phyloP scores from a whole-genome alignment of 2,888 invertebrate genomes.

The Dicyrtoma fusca region DNA sequence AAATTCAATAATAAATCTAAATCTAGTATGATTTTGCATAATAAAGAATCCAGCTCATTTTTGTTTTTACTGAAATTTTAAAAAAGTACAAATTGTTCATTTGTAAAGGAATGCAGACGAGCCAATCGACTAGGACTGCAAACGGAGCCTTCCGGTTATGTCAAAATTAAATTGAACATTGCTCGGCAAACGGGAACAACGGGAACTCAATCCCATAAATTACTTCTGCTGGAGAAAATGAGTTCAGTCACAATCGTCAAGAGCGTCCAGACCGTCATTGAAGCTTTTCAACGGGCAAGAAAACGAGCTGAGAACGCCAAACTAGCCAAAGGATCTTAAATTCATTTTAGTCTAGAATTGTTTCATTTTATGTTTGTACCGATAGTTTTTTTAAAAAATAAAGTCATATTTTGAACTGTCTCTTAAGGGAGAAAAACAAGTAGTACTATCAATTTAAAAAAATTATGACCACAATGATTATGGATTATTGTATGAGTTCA shows the following conservation, averaged over 20 bases:
- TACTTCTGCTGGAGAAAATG: slow-evolving; percentile 53
- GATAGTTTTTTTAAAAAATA: too few relatives aligned
- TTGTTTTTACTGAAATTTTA: too few relatives aligned
- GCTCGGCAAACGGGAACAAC: slow-evolving; percentile 45
- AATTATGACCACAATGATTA: too few relatives aligned
- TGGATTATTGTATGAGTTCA: too few relatives aligned
- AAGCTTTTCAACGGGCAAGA: slow-evolving; percentile 54
- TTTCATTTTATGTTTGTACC: too few relatives aligned
- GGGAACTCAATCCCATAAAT: slow-evolving; percentile 26
- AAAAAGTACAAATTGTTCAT: not conserved
- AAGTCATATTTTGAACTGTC: too few relatives aligned
- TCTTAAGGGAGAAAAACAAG: too few relatives aligned
- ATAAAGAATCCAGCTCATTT: too few relatives aligned
- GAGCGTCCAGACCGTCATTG: slow-evolving; percentile 55
- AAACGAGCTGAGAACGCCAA: slow-evolving; percentile 48
- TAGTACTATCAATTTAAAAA: too few relatives aligned
- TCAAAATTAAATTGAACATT: slow-evolving; percentile 47
- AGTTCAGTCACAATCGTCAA: slow-evolving; percentile 52
- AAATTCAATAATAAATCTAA: too few relatives aligned
- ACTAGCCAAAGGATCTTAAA: slow-evolving; percentile 9
- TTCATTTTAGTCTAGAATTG: too few relatives aligned
- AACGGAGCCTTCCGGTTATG: slow-evolving; percentile 49
- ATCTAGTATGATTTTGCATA: too few relatives aligned
- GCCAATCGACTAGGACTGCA: slow-evolving; percentile 51
- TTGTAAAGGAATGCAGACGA: slow-evolving; percentile 43